phyloP scores from a whole-genome alignment of 2,888 invertebrate species.

The Drosophila tripunctata region DNA sequence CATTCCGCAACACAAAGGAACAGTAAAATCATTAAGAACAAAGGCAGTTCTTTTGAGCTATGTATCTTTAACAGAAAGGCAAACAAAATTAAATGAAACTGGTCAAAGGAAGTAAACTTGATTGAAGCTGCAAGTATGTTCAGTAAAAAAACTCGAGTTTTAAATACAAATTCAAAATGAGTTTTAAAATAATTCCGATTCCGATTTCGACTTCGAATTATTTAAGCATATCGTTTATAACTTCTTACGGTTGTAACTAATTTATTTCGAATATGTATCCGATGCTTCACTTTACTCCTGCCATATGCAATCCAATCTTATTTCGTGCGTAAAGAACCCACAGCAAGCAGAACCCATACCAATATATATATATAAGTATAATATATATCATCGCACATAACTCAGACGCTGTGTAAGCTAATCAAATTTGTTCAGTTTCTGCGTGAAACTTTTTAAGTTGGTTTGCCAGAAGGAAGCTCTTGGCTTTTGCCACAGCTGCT shows the following conservation, averaged over 20 bases:
- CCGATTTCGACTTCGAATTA: no score
- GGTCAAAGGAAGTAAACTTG: not conserved
- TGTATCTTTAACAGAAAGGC: not conserved
- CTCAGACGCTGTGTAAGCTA: slow-evolving; percentile 42
- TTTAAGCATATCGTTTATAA: not conserved
- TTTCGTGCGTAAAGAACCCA: slow-evolving; percentile 21
- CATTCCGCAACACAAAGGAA: not conserved
- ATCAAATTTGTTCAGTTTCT: slow-evolving; percentile 53
- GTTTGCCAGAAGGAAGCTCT: slow-evolving; percentile 1
- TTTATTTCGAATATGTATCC: no score
- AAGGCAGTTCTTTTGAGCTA: not conserved
- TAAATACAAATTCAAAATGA: not conserved
- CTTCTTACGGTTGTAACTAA: not conserved
- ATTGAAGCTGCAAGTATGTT: not conserved
- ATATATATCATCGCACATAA: slow-evolving; percentile 20
- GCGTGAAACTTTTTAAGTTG: slow-evolving; percentile 39
- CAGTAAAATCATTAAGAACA: not conserved
- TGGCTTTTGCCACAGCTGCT: slow-evolving; percentile 32
- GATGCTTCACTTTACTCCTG: not conserved
- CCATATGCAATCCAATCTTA: not conserved
- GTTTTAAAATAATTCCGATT: not conserved
- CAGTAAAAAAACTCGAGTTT: not conserved
- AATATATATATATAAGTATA: not conserved
- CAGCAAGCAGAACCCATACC: not conserved
- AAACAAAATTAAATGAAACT: not conserved